Evolutionary conservation across 1,140 invertebrate genomes (phyloP).

Genomic region (Augochlora pura): DNA sequence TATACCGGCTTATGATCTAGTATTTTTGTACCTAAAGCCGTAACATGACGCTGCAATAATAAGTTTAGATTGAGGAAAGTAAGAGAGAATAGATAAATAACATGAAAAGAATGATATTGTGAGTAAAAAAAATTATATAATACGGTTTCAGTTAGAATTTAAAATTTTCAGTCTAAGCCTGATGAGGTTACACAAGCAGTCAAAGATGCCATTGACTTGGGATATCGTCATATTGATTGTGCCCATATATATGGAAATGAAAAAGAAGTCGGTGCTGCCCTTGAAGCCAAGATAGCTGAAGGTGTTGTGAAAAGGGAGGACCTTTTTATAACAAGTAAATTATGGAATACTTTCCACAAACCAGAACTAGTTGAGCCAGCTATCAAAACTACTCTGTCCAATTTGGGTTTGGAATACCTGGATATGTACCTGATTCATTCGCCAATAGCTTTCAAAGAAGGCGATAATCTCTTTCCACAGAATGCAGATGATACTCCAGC

Average conservation of each 20-base stretch:
- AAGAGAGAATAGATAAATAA: background rate
- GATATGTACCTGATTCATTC: slow-evolving; percentile 91
- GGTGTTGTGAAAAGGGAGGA: slow-evolving; percentile 87
- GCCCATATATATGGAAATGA: slow-evolving; percentile 89
- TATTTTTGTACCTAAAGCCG: background rate
- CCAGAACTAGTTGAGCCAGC: slow-evolving; percentile 78
- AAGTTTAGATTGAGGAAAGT: background rate
- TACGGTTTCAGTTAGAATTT: background rate
- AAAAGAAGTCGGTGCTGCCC: slow-evolving; percentile 88
- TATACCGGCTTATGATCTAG: too few species aligned
- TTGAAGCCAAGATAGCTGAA: slow-evolving; percentile 86
- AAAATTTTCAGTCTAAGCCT: slow-evolving; percentile 71
- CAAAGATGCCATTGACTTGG: slow-evolving; percentile 84
- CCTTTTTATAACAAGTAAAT: slow-evolving; percentile 82
- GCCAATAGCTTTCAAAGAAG: slow-evolving; percentile 85
- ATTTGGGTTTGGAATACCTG: slow-evolving; percentile 86
- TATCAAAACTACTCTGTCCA: slow-evolving; percentile 82
- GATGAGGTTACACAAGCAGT: slow-evolving; percentile 83
- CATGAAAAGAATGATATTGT: background rate
- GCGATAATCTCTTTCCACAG: slow-evolving; percentile 73
- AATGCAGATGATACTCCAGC: slow-evolving; percentile 75
- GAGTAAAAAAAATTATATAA: background rate
- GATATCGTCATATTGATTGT: slow-evolving; percentile 87
- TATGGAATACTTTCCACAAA: slow-evolving; percentile 82
- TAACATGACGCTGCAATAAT: background rate